phyloP scores from a whole-genome alignment of 2,797 vertebrate species.

The Neoniphon sammara region DNA sequence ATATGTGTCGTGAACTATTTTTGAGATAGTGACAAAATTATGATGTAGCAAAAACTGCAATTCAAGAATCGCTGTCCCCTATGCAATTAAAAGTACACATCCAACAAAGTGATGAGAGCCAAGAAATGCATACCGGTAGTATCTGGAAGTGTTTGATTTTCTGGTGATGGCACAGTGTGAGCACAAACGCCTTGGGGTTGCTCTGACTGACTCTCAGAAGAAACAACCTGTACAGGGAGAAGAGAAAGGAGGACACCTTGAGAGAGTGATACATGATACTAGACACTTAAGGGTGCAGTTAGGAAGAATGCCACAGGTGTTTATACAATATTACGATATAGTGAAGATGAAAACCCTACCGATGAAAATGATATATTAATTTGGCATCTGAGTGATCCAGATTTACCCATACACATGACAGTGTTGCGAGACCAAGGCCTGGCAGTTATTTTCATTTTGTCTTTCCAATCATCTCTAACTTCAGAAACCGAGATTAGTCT shows the following conservation, averaged over 20 bases:
- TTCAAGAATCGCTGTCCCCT: background rate
- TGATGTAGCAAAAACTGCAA: background rate
- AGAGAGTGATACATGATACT: background rate
- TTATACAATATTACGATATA: too few species aligned
- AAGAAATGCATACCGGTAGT: constrained; percentile 87
- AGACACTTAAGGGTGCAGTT: background rate
- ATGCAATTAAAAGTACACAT: background rate
- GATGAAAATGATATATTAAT: background rate
- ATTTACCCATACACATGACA: background rate
- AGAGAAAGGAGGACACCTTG: background rate
- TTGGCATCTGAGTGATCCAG: background rate
- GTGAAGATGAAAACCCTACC: too few species aligned
- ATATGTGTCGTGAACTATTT: too few species aligned
- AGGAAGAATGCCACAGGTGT: background rate
- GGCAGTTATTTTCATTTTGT: background rate
- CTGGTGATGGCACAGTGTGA: constrained; percentile 98
- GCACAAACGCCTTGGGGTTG: constrained; percentile 98
- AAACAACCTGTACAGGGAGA: constrained; percentile 86
- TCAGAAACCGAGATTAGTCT: constrained; percentile 38
- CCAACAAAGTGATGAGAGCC: background rate
- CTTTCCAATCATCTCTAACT: background rate
- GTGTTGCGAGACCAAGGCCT: too few species aligned
- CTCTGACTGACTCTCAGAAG: constrained; percentile 98
- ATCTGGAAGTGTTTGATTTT: constrained; percentile 99
- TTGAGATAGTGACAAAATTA: too few species aligned